Evolutionary conservation across 1,140 invertebrate species (phyloP).

Genomic region (Drosophila fuyamai): DNA sequence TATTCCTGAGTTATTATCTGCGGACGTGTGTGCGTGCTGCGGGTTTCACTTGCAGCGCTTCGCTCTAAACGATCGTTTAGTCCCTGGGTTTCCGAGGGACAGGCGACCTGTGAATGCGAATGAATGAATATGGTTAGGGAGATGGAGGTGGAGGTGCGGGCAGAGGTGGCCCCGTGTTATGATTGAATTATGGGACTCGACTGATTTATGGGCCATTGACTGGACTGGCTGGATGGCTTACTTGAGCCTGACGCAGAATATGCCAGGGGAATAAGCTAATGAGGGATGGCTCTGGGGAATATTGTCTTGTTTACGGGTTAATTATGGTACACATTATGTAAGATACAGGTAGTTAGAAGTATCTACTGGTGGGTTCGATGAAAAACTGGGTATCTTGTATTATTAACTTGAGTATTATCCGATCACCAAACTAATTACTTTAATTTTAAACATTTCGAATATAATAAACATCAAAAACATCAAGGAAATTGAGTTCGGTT

Average conservation of each 20-base stretch:
- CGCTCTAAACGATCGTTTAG: slow-evolving; percentile 72
- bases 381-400: background rate
- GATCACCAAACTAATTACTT: no score
- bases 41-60: slow-evolving; percentile 12
- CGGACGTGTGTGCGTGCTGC: slow-evolving; percentile 50
- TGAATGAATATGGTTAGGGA: slow-evolving; percentile 7
- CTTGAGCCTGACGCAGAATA: slow-evolving; percentile 6
- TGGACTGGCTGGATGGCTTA: slow-evolving; percentile 48
- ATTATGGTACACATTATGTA: slow-evolving; percentile 4
- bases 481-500: background rate
- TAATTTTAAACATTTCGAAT: no score
- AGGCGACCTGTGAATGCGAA: slow-evolving; percentile 19
- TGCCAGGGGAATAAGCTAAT: slow-evolving; percentile 11
- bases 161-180: slow-evolving; percentile 38
- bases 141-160: background rate
- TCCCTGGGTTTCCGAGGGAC: slow-evolving; percentile 46
- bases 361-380: background rate
- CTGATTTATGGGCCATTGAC: slow-evolving; percentile 65
- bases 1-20: slow-evolving; percentile 53
- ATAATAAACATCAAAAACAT: no score
- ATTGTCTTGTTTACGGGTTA: slow-evolving; percentile 22
- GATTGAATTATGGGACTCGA: slow-evolving; percentile 64
- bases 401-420: no score
- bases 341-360: background rate
- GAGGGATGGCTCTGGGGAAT: background rate